phyloP scores from a whole-genome alignment of 1,140 invertebrate species.

The Melipona quadrifasciata region DNA sequence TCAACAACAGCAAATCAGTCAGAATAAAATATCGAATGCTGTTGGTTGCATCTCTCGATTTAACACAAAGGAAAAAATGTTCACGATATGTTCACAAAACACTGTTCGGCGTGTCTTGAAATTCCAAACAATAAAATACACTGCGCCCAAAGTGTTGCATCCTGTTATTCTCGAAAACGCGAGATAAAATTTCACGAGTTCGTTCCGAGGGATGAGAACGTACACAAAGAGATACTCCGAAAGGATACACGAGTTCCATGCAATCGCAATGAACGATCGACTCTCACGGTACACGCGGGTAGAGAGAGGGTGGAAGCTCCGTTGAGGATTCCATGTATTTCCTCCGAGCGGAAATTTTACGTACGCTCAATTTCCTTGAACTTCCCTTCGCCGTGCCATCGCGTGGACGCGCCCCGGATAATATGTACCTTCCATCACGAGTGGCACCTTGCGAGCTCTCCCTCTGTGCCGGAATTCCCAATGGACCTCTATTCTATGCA shows the following conservation, averaged over 20 bases:
- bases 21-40: no score
- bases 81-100: no score
- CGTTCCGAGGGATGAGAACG: not conserved
- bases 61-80: no score
- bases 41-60: no score
- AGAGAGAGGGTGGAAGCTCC: not conserved
- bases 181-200: no score
- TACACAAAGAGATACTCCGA: not conserved
- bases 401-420: slow-evolving; percentile 42
- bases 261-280: not conserved
- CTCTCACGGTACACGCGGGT: not conserved
- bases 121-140: no score
- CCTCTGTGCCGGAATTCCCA: slow-evolving; percentile 34
- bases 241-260: not conserved
- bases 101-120: no score
- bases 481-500: slow-evolving; percentile 58
- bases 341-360: slow-evolving; percentile 49
- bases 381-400: slow-evolving; percentile 15
- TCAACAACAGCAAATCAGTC: no score
- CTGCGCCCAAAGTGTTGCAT: no score
- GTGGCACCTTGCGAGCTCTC: slow-evolving; percentile 57
- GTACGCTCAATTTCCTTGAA: slow-evolving; percentile 48
- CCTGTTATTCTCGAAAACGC: no score
- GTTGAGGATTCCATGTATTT: slow-evolving; percentile 36
- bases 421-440: slow-evolving; percentile 50